A percentile compares a stretch with the other conserved stretches of the same genome.
These are phyloP conservation scores for Hycleus cichorii DNA, from an alignment of 1,140 invertebrate species.

Conservation along the genomic window DNA sequence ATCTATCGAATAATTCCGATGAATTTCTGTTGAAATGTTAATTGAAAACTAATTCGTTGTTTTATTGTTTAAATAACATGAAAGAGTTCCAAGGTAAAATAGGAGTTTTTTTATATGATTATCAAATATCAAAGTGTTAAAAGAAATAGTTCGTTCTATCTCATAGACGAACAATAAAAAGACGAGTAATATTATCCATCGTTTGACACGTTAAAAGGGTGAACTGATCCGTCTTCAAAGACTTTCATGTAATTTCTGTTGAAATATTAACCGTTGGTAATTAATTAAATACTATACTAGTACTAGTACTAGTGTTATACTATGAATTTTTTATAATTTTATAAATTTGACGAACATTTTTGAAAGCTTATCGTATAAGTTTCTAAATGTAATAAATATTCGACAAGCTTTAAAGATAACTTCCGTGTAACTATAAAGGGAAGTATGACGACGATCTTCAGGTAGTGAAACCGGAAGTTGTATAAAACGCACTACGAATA, in stretches of 20 bases:
- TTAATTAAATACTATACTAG: constrained; percentile 8
- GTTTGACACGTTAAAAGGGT: constrained; percentile 13
- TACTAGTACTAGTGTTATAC: too few relatives aligned
- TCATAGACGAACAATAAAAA: constrained; percentile 5
- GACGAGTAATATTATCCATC: constrained; percentile 13
- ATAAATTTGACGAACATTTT: too few relatives aligned
- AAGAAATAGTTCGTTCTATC: constrained; percentile 12
- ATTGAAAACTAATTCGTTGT: too few relatives aligned
- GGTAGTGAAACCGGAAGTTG: constrained; percentile 4
- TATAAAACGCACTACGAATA: constrained; percentile 3
- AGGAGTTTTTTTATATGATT: constrained; percentile 7
- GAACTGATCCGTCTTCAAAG: constrained; percentile 15
- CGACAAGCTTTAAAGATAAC: too few relatives aligned
- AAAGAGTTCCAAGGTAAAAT: too few relatives aligned
- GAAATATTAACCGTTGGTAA: constrained; percentile 14
- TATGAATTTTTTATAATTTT: too few relatives aligned
- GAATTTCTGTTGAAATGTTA: too few relatives aligned
- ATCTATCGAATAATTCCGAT: too few relatives aligned
- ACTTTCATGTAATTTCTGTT: constrained; percentile 14
- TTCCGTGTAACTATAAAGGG: background rate
- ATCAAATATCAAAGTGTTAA: constrained; percentile 15
- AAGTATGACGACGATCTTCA: constrained; percentile 3
- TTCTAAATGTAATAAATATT: too few relatives aligned
- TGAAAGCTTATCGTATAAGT: too few relatives aligned
- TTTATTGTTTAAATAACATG: too few relatives aligned